Evolutionary conservation across 2,888 invertebrate species (phyloP), one percentile per base, ranked within the genome.

Genomic region (Lithophane leautieri): DNA sequence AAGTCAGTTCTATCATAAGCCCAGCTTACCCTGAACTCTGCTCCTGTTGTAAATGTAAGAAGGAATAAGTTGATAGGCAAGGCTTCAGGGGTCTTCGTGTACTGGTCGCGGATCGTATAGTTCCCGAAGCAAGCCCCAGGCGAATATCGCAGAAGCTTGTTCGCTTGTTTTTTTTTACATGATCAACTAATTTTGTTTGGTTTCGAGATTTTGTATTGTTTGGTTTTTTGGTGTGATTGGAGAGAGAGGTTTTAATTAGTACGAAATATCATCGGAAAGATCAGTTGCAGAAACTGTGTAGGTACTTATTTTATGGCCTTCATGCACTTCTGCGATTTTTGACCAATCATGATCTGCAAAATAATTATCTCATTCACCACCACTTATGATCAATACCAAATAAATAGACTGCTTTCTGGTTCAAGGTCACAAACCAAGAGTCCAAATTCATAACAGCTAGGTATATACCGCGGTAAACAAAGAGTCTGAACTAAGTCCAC

Each of bases 11-110:
- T 88, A 63, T 86, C 86, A 83, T 81, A 82, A 85, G 89, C 90
- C 95, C 93, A 91, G 88, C 83, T 78, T 85, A 86, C 74, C 75
- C 70, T 84, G 92, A 92, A 73, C 93, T 87, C 54, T 72, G 76
- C 73, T 78, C 78, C 73, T 44, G 52, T 54, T 68, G 76, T 71
- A 65, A 79, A 82, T 88, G 63, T 90, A 88, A 87, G 87, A 61
- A 65, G 47, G 62, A 68, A 72, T 76, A 75, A 70, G 69, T 62
- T 74, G 85, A 81, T 73, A 80, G 72, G 76, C 71, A 75, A 78
- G 72, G 73, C 70, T 76, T 75, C 58, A 82, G 82, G 82, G 90
- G 70, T 90, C 91, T 68, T 19, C 58, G 19, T 78, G 44, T 12
- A 47, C 8, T 90, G 90, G 92, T 62, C 52, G 69, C 22, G 16